Conservation (phyloP, 2,113 vertebrate species). For the Notiomystis cincta region DNA sequence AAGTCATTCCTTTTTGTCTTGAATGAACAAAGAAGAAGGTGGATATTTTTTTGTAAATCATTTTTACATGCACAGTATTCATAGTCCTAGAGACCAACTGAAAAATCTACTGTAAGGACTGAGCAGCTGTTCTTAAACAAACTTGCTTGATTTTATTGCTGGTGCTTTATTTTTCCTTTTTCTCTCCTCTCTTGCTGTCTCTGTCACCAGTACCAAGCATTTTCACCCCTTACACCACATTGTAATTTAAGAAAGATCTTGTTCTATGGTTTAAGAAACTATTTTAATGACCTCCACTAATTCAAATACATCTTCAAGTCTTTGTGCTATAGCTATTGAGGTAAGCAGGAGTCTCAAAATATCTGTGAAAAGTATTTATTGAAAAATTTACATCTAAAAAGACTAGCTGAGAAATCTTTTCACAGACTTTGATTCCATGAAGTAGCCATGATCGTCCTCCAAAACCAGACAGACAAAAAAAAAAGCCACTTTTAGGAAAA, state of each 20-base stretch:
- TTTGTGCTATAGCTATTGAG: background rate
- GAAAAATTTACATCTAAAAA: background rate
- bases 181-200: background rate
- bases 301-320: background rate
- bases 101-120: background rate
- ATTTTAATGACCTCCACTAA: background rate
- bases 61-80: background rate
- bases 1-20: background rate
- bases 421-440: background rate
- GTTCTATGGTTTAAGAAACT: background rate
- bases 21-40: background rate
- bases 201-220: background rate
- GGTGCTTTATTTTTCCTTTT: slow-evolving; percentile 3
- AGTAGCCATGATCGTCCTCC: background rate
- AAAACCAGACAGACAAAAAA: background rate
- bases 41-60: background rate
- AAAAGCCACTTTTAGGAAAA: background rate
- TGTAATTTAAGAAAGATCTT: background rate
- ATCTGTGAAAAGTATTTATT: background rate
- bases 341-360: background rate
- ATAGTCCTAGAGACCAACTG: background rate
- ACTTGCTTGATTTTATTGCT: background rate
- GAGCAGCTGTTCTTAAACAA: background rate
- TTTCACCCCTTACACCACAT: background rate
- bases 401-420: background rate